Conservation (phyloP, 1,140 invertebrate species). For the Tetraneura akinire region DNA sequence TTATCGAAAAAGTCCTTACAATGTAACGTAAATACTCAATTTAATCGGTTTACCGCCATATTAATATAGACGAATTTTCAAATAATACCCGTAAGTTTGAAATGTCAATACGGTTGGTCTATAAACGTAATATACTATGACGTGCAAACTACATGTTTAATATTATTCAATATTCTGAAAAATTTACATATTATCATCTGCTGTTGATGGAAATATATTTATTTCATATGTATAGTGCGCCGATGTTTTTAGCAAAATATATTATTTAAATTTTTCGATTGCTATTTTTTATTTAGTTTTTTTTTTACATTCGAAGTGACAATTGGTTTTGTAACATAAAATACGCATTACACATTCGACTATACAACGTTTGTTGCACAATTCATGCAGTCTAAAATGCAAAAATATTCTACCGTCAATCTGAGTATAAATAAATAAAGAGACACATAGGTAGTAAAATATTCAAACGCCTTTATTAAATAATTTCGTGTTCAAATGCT, state of each 20-base stretch:
- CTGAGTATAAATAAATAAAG: not conserved
- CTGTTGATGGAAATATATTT: not conserved
- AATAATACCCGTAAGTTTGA: too few relatives aligned
- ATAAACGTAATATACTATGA: too few relatives aligned
- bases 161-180: not conserved
- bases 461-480: too few relatives aligned
- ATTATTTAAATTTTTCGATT: conserved; percentile 5
- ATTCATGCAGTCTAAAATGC: not conserved
- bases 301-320: not conserved
- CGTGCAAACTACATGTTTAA: not conserved
- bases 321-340: not conserved
- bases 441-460: not conserved
- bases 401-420: not conserved
- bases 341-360: not conserved
- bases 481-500: not conserved
- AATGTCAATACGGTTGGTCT: too few relatives aligned
- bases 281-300: too few relatives aligned
- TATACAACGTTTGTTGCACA: too few relatives aligned
- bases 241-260: not conserved
- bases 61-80: too few relatives aligned
- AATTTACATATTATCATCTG: not conserved
- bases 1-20: too few relatives aligned
- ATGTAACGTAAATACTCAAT: too few relatives aligned
- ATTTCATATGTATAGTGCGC: too few relatives aligned
- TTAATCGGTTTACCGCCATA: too few relatives aligned